These are phyloP conservation scores for Drosophila pseudotakahashii DNA, from an alignment of 2,888 invertebrate genomes.

Conservation along the genomic window DNA sequence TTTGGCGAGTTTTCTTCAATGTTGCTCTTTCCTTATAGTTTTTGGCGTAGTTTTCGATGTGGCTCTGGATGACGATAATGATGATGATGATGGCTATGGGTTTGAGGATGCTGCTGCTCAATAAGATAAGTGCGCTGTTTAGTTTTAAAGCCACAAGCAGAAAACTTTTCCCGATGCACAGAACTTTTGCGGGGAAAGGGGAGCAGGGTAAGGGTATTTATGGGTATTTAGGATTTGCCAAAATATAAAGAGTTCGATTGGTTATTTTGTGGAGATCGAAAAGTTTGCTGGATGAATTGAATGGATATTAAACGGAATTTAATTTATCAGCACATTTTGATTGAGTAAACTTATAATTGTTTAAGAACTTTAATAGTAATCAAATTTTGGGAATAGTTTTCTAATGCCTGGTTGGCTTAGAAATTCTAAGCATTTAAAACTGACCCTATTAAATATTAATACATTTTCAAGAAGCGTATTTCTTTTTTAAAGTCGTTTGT, in stretches of 20 bases:
- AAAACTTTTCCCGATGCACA: conserved; percentile 55
- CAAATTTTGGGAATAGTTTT: neutral
- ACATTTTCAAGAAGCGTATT: too few species aligned
- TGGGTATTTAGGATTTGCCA: conserved; percentile 32
- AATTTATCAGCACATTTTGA: conserved; percentile 12
- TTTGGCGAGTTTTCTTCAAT: conserved; percentile 60
- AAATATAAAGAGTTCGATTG: conserved; percentile 36
- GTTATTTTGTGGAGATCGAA: conserved; percentile 22
- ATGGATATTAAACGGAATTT: conserved; percentile 36
- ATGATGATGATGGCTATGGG: conserved; percentile 34
- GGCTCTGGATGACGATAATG: conserved; percentile 28
- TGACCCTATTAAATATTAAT: too few species aligned
- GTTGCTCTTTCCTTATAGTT: conserved; percentile 61
- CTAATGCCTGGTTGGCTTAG: neutral
- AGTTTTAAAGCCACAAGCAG: conserved; percentile 76
- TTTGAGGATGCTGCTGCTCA: conserved; percentile 55
- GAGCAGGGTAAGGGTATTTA: conserved; percentile 32
- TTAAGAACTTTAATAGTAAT: neutral
- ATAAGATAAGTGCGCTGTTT: conserved; percentile 76
- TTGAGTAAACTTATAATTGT: conserved; percentile 7
- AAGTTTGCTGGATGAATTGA: conserved; percentile 30
- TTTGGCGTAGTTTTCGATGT: conserved; percentile 63
- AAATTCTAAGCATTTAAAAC: neutral
- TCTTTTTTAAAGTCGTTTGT: too few species aligned
- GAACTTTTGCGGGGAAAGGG: conserved; percentile 19